A percentile compares a stretch with the other conserved stretches of the same genome.
These are phyloP conservation scores for Carabus problematicus DNA, from an alignment of 2,888 invertebrate species.

Conservation along the genomic window DNA sequence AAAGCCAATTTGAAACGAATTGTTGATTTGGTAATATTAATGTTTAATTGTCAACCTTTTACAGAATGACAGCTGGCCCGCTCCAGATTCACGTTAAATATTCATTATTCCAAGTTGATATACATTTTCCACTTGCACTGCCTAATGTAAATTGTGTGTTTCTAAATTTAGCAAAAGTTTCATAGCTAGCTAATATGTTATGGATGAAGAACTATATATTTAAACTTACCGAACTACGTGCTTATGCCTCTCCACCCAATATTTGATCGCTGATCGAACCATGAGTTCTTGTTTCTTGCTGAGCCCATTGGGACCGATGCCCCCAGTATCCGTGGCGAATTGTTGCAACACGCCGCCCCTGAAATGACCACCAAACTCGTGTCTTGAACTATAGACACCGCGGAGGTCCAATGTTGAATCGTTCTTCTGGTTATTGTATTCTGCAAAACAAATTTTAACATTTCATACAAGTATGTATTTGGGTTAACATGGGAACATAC, in stretches of 20 bases:
- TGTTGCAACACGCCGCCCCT: constrained; percentile 73
- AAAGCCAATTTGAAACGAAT: too few species aligned
- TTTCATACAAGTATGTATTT: too few species aligned
- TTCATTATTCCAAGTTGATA: too few species aligned
- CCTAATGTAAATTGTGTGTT: too few species aligned
- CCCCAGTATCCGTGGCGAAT: constrained; percentile 61
- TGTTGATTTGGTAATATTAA: too few species aligned
- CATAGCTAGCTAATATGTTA: background rate
- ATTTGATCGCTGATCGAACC: constrained; percentile 86
- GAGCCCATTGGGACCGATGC: constrained; percentile 78
- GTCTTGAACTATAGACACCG: constrained; percentile 71
- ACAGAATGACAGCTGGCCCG: too few species aligned
- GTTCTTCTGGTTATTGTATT: constrained; percentile 58
- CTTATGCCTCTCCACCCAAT: constrained; percentile 90
- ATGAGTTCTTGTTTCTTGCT: constrained; percentile 84
- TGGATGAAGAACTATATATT: background rate
- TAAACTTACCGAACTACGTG: constrained; percentile 79
- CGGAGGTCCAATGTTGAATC: constrained; percentile 70
- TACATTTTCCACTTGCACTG: too few species aligned
- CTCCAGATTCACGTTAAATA: too few species aligned
- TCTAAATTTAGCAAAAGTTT: too few species aligned
- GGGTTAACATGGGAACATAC: constrained; percentile 41
- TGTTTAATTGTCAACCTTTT: too few species aligned
- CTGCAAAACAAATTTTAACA: constrained; percentile 45
- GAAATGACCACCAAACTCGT: constrained; percentile 79